These are phyloP conservation scores for Terrapene triunguis DNA, from an alignment of 2,113 vertebrate species.

Conservation along the genomic window DNA sequence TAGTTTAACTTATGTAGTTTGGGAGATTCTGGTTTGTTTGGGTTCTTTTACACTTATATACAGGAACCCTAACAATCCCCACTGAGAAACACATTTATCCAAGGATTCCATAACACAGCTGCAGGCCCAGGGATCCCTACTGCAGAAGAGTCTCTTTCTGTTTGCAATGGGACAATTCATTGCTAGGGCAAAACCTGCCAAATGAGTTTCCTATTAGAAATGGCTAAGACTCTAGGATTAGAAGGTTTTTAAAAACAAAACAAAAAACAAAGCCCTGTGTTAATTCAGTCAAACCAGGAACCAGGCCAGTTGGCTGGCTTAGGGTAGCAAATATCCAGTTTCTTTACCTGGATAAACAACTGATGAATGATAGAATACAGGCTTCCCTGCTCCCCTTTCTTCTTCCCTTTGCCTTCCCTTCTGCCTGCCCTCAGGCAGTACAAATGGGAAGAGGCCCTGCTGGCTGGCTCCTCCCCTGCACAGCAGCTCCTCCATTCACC, in stretches of 20 bases:
- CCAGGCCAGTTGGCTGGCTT: neutral
- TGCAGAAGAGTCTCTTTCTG: neutral
- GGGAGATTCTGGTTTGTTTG: neutral
- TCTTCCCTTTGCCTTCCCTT: neutral
- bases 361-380: rapidly evolving
- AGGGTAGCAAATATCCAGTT: rapidly evolving
- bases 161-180: neutral
- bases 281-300: neutral
- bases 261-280: neutral
- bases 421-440: neutral
- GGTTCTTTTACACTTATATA: neutral
- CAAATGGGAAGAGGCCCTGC: neutral
- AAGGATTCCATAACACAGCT: neutral
- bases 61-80: neutral
- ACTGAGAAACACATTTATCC: neutral
- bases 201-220: neutral
- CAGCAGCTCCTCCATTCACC: neutral
- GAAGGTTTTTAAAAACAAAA: neutral
- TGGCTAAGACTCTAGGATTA: neutral
- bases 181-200: neutral
- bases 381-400: neutral
- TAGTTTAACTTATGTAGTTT: neutral
- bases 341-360: neutral
- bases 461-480: neutral
- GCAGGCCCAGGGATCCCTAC: neutral